Percentiles rank a stretch among this genome's conserved stretches.
Conservation (phyloP, 2,797 vertebrate genomes). For the Dipus sagitta region DNA sequence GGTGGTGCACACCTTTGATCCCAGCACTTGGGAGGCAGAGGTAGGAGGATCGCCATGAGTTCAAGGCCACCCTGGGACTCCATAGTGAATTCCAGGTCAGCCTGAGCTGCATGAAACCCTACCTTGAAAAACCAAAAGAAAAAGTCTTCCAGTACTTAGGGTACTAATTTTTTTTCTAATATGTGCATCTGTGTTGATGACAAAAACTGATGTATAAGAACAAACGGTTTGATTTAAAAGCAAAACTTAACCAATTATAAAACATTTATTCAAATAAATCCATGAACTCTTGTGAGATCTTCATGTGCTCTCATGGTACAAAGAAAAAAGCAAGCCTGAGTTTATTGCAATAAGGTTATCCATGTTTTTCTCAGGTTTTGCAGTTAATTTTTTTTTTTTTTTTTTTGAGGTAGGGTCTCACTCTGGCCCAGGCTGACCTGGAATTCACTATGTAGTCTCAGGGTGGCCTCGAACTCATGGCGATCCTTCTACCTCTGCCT, state of each 20-base stretch:
- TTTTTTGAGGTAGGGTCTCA: no score
- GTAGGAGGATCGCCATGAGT: no score
- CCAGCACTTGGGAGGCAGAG: no score
- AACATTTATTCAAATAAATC: constrained; percentile 8
- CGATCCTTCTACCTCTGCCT: no score
- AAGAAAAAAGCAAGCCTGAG: not conserved
- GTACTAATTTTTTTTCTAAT: not conserved
- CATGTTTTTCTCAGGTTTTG: not conserved
- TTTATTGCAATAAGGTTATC: not conserved
- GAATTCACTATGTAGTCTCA: no score
- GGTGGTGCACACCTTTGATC: no score
- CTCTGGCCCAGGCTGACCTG: no score
- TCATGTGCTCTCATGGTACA: not conserved
- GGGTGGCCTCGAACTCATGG: no score
- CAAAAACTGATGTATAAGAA: not conserved
- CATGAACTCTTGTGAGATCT: not conserved
- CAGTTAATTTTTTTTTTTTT: not conserved
- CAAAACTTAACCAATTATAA: constrained; percentile 19
- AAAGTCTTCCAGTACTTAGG: not conserved
- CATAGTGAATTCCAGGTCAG: no score
- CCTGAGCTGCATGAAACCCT: no score
- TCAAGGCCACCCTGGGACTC: no score
- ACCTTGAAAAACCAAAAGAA: no score
- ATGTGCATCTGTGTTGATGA: not conserved
- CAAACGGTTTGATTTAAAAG: constrained; percentile 31